These are phyloP conservation scores for Pseudococcus longispinus DNA, from an alignment of 2,888 invertebrate species.

Conservation along the genomic window DNA sequence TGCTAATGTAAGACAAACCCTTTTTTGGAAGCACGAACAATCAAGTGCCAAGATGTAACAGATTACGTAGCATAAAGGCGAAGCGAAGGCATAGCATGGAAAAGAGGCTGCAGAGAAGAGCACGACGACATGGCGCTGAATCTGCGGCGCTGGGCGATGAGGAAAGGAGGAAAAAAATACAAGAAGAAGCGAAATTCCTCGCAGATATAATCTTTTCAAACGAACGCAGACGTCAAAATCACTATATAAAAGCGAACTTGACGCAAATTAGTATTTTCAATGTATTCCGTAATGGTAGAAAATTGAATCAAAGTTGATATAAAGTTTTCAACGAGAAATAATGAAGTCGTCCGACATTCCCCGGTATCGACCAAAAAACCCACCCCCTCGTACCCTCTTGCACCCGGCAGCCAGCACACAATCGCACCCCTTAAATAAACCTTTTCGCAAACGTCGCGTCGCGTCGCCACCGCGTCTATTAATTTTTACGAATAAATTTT, in stretches of 20 bases:
- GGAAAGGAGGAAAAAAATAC: background rate
- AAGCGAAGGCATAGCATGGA: background rate
- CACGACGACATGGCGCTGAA: background rate
- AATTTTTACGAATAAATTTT: conserved; percentile 43
- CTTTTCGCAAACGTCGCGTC: background rate
- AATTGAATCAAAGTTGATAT: conserved; percentile 46
- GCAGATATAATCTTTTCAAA: conserved; percentile 29
- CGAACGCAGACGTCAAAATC: conserved; percentile 38
- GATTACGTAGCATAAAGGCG: conserved; percentile 6
- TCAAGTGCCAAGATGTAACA: conserved; percentile 29
- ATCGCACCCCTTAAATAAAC: conserved; percentile 32
- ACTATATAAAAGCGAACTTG: conserved; percentile 18
- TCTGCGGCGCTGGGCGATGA: background rate
- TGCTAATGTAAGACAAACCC: conserved; percentile 39
- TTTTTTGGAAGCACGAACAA: conserved; percentile 34
- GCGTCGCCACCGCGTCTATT: background rate
- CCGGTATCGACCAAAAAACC: conserved; percentile 10
- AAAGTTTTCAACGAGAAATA: conserved; percentile 46
- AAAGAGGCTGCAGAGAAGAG: background rate
- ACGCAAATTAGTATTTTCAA: conserved; percentile 44
- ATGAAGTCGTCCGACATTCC: conserved; percentile 43
- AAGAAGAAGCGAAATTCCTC: background rate
- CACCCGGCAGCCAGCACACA: background rate
- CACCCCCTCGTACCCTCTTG: background rate
- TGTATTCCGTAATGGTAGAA: conserved; percentile 43